These are phyloP conservation scores for Botia kubotai DNA, from an alignment of 2,797 vertebrate species.

Conservation along the genomic window DNA sequence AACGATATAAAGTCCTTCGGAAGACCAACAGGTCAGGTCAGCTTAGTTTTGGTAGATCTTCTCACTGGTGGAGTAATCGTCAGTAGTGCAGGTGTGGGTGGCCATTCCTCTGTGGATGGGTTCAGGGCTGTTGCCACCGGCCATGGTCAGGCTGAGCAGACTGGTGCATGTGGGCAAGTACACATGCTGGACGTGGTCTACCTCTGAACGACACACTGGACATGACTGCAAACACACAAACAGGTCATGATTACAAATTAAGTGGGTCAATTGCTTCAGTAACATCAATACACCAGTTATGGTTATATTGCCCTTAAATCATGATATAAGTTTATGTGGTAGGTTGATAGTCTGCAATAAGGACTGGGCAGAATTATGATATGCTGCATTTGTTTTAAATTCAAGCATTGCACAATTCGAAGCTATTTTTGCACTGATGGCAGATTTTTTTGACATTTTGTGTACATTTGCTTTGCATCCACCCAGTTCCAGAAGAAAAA, in stretches of 20 bases:
- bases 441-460: too few relatives aligned
- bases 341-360: too few relatives aligned
- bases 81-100: constrained; percentile 74
- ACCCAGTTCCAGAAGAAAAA: too few relatives aligned
- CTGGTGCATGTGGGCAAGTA: constrained; percentile 97
- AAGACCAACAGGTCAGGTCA: constrained; percentile 56
- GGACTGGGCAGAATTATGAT: too few relatives aligned
- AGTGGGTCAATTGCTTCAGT: not conserved
- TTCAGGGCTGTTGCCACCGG: constrained; percentile 61
- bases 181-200: constrained; percentile 94
- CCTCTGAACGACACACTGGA: constrained; percentile 91
- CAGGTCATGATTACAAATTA: not conserved
- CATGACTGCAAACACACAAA: constrained; percentile 78
- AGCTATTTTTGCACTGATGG: too few relatives aligned
- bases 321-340: not conserved
- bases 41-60: constrained; percentile 78
- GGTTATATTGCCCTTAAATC: not conserved
- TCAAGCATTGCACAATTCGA: too few relatives aligned
- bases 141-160: constrained; percentile 89
- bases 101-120: constrained; percentile 73
- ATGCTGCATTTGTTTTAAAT: too few relatives aligned
- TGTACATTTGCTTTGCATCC: too few relatives aligned
- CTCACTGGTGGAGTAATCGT: constrained; percentile 72
- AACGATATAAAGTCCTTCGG: constrained; percentile 25
- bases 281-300: not conserved